Conservation (phyloP, 1,140 invertebrate species). For the Varroa destructor region DNA sequence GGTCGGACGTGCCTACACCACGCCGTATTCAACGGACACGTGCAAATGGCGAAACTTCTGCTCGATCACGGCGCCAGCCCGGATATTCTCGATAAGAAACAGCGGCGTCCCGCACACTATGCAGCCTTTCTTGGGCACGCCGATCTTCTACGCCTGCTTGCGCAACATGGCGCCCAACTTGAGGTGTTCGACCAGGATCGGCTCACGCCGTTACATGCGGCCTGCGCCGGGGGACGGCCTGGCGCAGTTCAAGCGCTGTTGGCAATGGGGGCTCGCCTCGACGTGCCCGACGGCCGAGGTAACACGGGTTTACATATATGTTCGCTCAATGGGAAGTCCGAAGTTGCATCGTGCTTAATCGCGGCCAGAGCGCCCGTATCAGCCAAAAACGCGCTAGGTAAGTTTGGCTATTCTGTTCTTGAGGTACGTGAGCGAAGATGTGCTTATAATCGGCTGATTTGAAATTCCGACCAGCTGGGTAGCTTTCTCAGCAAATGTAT, state of each 20-base stretch:
- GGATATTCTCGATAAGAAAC: slow-evolving; percentile 53
- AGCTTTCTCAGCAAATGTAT: too few species aligned
- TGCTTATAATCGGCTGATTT: too few species aligned
- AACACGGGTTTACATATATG: slow-evolving; percentile 52
- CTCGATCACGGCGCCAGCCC: slow-evolving; percentile 48
- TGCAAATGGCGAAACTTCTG: slow-evolving; percentile 46
- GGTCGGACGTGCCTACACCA: slow-evolving; percentile 52
- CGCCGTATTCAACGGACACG: slow-evolving; percentile 51
- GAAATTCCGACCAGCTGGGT: too few species aligned
- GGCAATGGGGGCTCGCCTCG: slow-evolving; percentile 46
- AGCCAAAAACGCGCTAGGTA: slow-evolving; percentile 43
- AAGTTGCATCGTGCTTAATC: slow-evolving; percentile 45
- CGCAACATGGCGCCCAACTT: slow-evolving; percentile 46
- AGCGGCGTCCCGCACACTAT: slow-evolving; percentile 48
- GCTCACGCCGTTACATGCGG: slow-evolving; percentile 41
- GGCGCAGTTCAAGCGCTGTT: slow-evolving; percentile 46
- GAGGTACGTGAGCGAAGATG: background rate
- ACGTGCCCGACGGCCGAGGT: slow-evolving; percentile 48
- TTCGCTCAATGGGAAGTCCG: slow-evolving; percentile 50
- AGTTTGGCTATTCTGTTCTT: slow-evolving; percentile 29
- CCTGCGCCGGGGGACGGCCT: slow-evolving; percentile 41
- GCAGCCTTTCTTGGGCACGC: slow-evolving; percentile 48
- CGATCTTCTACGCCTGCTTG: slow-evolving; percentile 44
- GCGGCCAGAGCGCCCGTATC: slow-evolving; percentile 43
- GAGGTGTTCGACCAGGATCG: slow-evolving; percentile 48